phyloP scores from a whole-genome alignment of 2,797 vertebrate species.

The Lagocephalus sceleratus region DNA sequence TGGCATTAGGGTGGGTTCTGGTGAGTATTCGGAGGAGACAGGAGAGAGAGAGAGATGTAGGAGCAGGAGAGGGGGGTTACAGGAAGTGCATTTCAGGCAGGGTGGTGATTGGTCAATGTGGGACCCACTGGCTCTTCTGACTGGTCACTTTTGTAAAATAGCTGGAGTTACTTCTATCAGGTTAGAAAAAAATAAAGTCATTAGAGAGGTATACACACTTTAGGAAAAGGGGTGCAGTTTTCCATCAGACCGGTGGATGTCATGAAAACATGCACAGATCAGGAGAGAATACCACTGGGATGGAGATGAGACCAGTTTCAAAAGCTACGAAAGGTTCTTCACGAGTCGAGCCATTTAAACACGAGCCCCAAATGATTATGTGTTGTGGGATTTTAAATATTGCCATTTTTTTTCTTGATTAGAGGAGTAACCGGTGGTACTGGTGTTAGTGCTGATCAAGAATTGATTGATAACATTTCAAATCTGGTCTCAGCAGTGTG shows the following conservation, averaged over 20 bases:
- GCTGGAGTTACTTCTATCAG: conserved; percentile 37
- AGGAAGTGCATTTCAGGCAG: conserved; percentile 72
- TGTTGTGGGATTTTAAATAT: too few species aligned
- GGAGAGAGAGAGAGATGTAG: conserved; percentile 77
- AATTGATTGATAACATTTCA: too few species aligned
- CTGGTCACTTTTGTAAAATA: conserved; percentile 83
- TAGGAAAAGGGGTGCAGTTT: conserved; percentile 35
- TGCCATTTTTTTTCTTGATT: too few species aligned
- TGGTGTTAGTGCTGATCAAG: too few species aligned
- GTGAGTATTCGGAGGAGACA: conserved; percentile 85
- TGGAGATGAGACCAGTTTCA: too few species aligned
- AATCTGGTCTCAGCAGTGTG: too few species aligned
- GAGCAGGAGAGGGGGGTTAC: conserved; percentile 65
- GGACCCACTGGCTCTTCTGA: conserved; percentile 89
- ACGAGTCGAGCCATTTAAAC: too few species aligned
- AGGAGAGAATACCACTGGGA: too few species aligned
- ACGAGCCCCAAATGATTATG: too few species aligned
- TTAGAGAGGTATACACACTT: conserved; percentile 49
- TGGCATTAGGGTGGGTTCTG: conserved; percentile 81
- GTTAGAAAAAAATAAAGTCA: conserved; percentile 22
- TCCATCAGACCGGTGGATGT: conserved; percentile 24
- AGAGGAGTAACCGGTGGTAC: too few species aligned
- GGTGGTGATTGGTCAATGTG: conserved; percentile 80
- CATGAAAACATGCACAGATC: too few species aligned
- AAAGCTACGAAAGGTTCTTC: too few species aligned